Base-by-base conservation (phyloP, 2,888 invertebrate species). In the Cybosia mesomella region DNA sequence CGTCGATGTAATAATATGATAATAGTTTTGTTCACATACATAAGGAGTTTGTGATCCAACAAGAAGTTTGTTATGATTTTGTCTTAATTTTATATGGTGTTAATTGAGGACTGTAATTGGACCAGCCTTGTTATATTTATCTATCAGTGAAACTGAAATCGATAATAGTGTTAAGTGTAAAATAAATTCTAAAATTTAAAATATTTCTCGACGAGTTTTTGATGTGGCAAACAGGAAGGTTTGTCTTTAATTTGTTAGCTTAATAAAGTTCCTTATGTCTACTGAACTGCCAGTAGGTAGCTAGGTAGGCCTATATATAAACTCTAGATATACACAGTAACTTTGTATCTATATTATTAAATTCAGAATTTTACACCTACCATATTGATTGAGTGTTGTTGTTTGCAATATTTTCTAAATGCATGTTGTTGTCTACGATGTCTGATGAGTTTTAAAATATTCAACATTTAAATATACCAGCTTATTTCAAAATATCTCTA, bases 61-160 rank as follows among this genome's bases (percentile, higher is more conserved):
- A 81, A 81, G 70, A 70, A 72, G 83, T 87, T 87, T 89, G 89
- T 91, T 91, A 87, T 81, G 77, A 85, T 86, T 87, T 86, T 83
- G 85, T 87, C 87, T 88, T 89, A 85, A 90, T 88, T 92, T 89
- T 90, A 91, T 84, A 86, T 88, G 84, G 87, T 89, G 86, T 90
- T 88, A 87, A 85, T 78, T 75, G 73, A 76, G 80, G 79, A 81
- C 81, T 81, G 87, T 87, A 88, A 86, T 87, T 83, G 92, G 92
- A 93, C 92, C 92, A 93, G 92, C 89, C 90, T 91, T 89, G 87
- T 89, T 85, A 89, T 79, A 63, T 57, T 82, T 84, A 85, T 83
- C 81, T 80, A 79, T 91, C 92, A 93, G 92, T 93, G 67, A 83
- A 91, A 92, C 92, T 93, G 92, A 92, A 82, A 72, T 76, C 79